Evolutionary conservation across 2,113 vertebrate genomes (phyloP).

Genomic region (Callorhinus ursinus): DNA sequence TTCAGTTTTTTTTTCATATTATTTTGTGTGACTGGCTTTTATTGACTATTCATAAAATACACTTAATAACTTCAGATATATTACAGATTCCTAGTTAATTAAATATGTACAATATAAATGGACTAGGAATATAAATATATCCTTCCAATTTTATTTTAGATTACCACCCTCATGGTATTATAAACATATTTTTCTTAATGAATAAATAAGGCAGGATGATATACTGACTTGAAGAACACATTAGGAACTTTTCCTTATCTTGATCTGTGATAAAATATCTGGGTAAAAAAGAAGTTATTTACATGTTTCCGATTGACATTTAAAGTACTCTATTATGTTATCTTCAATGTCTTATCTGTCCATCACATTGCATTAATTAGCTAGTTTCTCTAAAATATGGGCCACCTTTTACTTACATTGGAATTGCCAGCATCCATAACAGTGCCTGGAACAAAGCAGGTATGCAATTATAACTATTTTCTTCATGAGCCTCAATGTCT

Average conservation of each 20-base stretch:
- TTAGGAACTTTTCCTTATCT: neutral
- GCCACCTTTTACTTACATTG: neutral
- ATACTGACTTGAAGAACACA: neutral
- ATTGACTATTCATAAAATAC: conserved; percentile 35
- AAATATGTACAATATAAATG: conserved; percentile 8
- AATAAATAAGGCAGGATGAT: neutral
- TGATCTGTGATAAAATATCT: conserved; percentile 20
- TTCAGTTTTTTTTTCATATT: conserved; percentile 28
- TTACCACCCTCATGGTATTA: neutral
- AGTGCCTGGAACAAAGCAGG: neutral
- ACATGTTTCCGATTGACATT: neutral
- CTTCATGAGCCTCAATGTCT: neutral
- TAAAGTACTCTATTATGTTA: neutral
- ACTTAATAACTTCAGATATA: conserved; percentile 9
- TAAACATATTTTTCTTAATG: neutral
- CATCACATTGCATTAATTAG: neutral
- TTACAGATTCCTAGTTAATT: conserved; percentile 15
- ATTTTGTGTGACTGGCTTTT: neutral
- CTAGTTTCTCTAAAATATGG: neutral
- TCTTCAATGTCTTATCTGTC: neutral
- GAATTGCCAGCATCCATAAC: neutral
- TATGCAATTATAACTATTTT: neutral
- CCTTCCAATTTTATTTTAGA: neutral
- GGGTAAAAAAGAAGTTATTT: neutral
- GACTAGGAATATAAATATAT: neutral